These are phyloP conservation scores for Nycticorax nycticorax DNA, from an alignment of 2,113 vertebrate species.

Conservation along the genomic window DNA sequence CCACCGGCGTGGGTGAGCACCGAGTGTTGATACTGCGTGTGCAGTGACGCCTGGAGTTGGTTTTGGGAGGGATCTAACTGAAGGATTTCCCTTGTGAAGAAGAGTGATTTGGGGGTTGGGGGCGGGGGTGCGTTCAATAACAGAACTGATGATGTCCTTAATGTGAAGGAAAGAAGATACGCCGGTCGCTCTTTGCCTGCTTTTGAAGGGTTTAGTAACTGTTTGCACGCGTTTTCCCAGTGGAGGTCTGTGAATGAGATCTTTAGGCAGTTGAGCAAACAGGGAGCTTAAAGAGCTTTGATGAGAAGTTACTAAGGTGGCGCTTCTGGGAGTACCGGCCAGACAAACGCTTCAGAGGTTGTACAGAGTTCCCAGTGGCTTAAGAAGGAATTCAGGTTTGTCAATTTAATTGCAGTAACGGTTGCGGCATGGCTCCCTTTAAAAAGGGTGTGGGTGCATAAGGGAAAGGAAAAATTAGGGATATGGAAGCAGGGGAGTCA, in stretches of 20 bases:
- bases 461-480: background rate
- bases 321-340: background rate
- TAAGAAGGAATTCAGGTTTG: background rate
- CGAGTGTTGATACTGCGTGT: background rate
- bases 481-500: background rate
- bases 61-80: background rate
- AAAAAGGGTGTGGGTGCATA: background rate
- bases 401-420: background rate
- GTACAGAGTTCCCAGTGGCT: background rate
- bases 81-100: background rate
- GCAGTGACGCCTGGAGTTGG: background rate
- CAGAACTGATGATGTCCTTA: background rate
- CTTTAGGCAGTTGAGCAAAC: slow-evolving; percentile 7
- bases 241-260: background rate
- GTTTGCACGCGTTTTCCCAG: background rate
- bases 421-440: background rate
- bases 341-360: background rate
- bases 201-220: background rate
- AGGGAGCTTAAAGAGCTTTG: background rate
- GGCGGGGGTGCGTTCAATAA: background rate
- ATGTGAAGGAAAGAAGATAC: background rate
- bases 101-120: background rate
- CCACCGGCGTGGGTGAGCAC: background rate
- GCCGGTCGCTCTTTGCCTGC: background rate
- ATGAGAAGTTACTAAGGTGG: background rate